Evolutionary conservation across 2,113 vertebrate genomes (phyloP), one percentile per base, ranked within the genome.

Genomic region (Empidonax alnorum): DNA sequence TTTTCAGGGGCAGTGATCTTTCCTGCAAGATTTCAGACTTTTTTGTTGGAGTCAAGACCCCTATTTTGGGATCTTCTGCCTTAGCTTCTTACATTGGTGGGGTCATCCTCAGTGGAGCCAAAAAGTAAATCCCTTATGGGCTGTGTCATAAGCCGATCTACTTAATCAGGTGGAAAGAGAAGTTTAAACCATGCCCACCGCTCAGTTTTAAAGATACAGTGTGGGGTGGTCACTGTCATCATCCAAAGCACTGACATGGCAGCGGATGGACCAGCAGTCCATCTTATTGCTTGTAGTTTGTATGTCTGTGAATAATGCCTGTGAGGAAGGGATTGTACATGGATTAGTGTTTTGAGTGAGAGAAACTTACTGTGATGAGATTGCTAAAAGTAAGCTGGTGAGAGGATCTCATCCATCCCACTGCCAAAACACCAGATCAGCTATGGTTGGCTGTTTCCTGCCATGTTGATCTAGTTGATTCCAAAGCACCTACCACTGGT

Each of bases 11-110:
- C 69, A 82, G 31, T 47, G 75, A 74, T 86, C 46, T 92, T 95
- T 88, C 33, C 21, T 84, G 67, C 50, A 62, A 88, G 92, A 86
- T 92, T 88, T 83, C 76, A 20, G 41, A 47, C 11, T 44, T 55
- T 20, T 79, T 71, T 65, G 42, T 75, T 75, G 52, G 59, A 81
- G 89, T 78, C 89, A 89, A 86, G 95, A 94, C 89, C 89, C 33
- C 86, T 86, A 90, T 94, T 95, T 90, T 89, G 86, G 52, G 73
- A 74, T 92, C 83, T 87, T 49, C 75, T 85, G 62, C 71, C 49
- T 79, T 92, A 88, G 28, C 85, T 83, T 58, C 91, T 94, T 96
- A 47, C 46, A 17, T 44, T 67, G 44, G 42, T 75, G 47, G 52
- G 73, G 52, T 92, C 73, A 78, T 84, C 47, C 19, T 35, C 24